These are phyloP conservation scores for Riptortus pedestris DNA, from an alignment of 1,140 invertebrate genomes.

Conservation along the genomic window DNA sequence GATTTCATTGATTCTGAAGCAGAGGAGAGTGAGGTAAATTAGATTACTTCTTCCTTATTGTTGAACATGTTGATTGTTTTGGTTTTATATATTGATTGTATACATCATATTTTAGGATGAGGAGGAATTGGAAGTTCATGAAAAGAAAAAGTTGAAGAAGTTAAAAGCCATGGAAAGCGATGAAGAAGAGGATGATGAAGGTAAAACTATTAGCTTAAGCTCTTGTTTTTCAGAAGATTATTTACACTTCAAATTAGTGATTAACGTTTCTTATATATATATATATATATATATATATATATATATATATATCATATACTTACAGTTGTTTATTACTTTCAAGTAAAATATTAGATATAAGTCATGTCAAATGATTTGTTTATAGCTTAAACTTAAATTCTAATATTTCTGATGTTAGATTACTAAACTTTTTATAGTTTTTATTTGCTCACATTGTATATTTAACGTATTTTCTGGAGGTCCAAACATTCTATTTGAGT, in stretches of 20 bases:
- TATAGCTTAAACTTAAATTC: too few relatives aligned
- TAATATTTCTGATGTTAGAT: too few relatives aligned
- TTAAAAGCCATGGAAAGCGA: constrained; percentile 50
- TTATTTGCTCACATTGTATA: too few relatives aligned
- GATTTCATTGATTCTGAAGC: constrained; percentile 74
- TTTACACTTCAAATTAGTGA: background rate
- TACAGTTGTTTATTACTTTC: background rate
- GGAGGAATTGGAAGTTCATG: constrained; percentile 49
- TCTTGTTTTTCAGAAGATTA: constrained; percentile 28
- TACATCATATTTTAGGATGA: constrained; percentile 42
- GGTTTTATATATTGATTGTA: background rate
- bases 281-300: background rate
- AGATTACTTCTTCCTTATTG: constrained; percentile 20
- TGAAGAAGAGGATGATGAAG: constrained; percentile 50
- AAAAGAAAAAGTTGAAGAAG: constrained; percentile 53
- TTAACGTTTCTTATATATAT: background rate
- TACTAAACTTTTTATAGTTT: too few relatives aligned
- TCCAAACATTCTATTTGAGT: too few relatives aligned
- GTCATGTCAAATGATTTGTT: too few relatives aligned
- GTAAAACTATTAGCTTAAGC: constrained; percentile 20
- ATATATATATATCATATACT: too few relatives aligned
- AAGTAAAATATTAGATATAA: background rate
- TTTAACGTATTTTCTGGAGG: too few relatives aligned
- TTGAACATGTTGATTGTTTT: background rate
- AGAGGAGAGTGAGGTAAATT: constrained; percentile 66